Percentiles rank a stretch among this genome's conserved stretches.
phyloP scores from a whole-genome alignment of 2,113 vertebrate genomes.

The Tetraodon nigroviridis region DNA sequence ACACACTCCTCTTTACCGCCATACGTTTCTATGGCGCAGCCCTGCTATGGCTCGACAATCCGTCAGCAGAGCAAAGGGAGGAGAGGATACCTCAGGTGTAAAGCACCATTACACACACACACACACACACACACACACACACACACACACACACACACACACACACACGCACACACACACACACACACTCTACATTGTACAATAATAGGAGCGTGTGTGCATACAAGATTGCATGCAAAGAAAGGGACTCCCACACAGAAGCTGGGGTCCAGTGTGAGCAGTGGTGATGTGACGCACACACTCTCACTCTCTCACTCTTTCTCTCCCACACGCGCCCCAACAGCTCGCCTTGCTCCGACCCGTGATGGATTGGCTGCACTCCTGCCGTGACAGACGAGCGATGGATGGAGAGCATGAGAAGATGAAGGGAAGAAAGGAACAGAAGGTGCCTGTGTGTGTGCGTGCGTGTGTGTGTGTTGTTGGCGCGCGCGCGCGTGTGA shows the following conservation, averaged over 20 bases:
- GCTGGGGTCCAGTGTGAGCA: slow-evolving; percentile 12
- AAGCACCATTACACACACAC: slow-evolving; percentile 2
- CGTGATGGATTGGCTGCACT: slow-evolving; percentile 80
- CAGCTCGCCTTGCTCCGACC: slow-evolving; percentile 57
- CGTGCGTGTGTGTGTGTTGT: not conserved
- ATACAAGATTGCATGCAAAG: slow-evolving; percentile 43
- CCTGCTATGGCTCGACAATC: slow-evolving; percentile 48
- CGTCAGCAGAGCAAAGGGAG: slow-evolving; percentile 41
- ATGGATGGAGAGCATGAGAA: slow-evolving; percentile 71
- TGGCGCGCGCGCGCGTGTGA: slow-evolving; percentile 8
- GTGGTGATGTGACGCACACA: slow-evolving; percentile 30
- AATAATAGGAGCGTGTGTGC: not conserved
- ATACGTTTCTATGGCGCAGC: slow-evolving; percentile 43
- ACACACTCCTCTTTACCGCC: slow-evolving; percentile 42
- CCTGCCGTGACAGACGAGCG: slow-evolving; percentile 74
- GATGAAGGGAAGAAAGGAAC: slow-evolving; percentile 68
- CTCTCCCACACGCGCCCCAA: slow-evolving; percentile 28
- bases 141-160: slow-evolving; percentile 13
- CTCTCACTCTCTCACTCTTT: slow-evolving; percentile 34
- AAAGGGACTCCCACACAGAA: slow-evolving; percentile 21
- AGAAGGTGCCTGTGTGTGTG: not conserved
- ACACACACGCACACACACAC: not conserved
- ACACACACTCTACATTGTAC: slow-evolving; percentile 8
- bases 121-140: slow-evolving; percentile 21
- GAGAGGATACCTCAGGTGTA: slow-evolving; percentile 39